Evolutionary conservation across 2,797 vertebrate species (phyloP).

Genomic region (Hippoglossus hippoglossus): DNA sequence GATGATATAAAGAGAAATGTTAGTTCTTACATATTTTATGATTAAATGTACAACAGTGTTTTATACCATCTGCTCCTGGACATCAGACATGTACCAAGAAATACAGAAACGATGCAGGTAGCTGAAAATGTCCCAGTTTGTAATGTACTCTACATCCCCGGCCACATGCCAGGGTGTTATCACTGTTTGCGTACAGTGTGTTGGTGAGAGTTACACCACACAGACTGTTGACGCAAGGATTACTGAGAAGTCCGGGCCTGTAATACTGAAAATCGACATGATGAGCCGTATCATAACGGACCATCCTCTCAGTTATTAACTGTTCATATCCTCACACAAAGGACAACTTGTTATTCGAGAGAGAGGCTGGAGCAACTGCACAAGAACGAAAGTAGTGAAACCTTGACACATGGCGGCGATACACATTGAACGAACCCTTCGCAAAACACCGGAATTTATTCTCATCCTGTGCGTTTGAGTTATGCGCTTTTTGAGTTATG

Average conservation of each 20-base stretch:
- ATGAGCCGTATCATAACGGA: constrained; percentile 9
- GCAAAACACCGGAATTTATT: constrained; percentile 4
- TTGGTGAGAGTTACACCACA: constrained; percentile 14
- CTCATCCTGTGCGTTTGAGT: constrained; percentile 6
- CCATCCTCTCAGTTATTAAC: constrained; percentile 21
- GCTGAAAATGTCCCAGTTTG: background rate
- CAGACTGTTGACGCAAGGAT: constrained; percentile 10
- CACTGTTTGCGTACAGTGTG: constrained; percentile 1
- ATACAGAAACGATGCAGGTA: background rate
- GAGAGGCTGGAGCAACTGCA: constrained; percentile 11
- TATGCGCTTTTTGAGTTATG: constrained; percentile 43
- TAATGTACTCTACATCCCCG: background rate
- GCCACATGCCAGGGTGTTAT: constrained; percentile 13
- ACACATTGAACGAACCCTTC: constrained; percentile 2
- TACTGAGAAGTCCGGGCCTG: constrained; percentile 19
- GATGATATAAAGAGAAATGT: no score
- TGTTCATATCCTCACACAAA: constrained; percentile 31
- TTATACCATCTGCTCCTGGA: constrained; percentile 8
- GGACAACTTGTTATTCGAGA: constrained; percentile 18
- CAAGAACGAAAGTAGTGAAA: constrained; percentile 26
- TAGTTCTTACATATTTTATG: no score
- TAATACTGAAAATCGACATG: constrained; percentile 38
- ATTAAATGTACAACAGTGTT: background rate
- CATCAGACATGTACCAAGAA: background rate
- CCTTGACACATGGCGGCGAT: constrained; percentile 32